Conservation (phyloP, 1,140 invertebrate genomes). For the Anastatus disparis region DNA sequence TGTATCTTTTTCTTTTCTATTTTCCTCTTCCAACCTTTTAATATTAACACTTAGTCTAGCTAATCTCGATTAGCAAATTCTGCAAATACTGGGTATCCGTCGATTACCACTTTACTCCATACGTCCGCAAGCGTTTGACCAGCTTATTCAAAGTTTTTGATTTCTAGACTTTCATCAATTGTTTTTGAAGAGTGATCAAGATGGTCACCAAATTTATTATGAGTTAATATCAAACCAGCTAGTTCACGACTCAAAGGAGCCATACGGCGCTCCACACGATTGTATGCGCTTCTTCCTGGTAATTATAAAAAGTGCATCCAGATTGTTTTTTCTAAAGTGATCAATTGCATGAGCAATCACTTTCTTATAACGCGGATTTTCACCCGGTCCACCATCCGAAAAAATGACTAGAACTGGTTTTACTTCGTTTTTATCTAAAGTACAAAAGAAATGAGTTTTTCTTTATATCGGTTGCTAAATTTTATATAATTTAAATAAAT, state of each 20-base stretch:
- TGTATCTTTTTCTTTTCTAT: no score
- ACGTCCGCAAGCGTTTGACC: constrained; percentile 22
- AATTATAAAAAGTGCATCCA: constrained; percentile 47
- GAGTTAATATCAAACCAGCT: constrained; percentile 55
- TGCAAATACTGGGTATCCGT: constrained; percentile 50
- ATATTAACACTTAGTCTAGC: no score
- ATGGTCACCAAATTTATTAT: constrained; percentile 56
- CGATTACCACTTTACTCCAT: constrained; percentile 50
- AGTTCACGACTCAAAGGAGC: constrained; percentile 50
- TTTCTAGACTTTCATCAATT: constrained; percentile 55
- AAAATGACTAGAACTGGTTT: constrained; percentile 61
- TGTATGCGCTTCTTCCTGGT: constrained; percentile 47
- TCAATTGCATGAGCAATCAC: constrained; percentile 50
- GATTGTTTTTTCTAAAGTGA: constrained; percentile 39
- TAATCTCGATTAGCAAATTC: constrained; percentile 42
- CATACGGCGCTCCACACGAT: constrained; percentile 45
- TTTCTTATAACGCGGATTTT: constrained; percentile 61
- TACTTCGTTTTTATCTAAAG: no score
- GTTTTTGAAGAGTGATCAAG: constrained; percentile 56
- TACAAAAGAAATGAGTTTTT: no score
- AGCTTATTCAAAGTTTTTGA: constrained; percentile 46
- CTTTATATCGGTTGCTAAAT: no score
- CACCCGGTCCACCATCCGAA: constrained; percentile 61
- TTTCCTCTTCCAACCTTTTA: no score
- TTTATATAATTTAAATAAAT: constrained; percentile 25